phyloP scores from a whole-genome alignment of 2,797 vertebrate genomes.

The Eulemur coronatus region DNA sequence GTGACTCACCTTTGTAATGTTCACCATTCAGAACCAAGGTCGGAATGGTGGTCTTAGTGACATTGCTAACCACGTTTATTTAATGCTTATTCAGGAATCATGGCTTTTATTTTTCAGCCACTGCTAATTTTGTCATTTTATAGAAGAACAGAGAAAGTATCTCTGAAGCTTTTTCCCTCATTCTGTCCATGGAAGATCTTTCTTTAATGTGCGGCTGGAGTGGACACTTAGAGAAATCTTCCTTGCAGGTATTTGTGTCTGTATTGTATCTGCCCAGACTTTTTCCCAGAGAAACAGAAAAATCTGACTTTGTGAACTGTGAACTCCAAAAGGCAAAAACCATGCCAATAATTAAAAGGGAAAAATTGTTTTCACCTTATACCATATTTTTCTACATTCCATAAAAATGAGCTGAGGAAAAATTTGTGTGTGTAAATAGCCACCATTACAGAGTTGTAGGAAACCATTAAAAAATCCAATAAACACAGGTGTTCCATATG shows the following conservation, averaged over 20 bases:
- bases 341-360: background rate
- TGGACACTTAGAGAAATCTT: background rate
- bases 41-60: background rate
- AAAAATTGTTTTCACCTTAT: background rate
- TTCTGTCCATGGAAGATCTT: background rate
- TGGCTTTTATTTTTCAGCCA: background rate
- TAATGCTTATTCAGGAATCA: no score
- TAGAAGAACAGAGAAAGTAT: background rate
- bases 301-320: background rate
- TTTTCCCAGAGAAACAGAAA: background rate
- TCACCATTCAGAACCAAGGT: background rate
- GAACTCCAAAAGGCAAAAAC: background rate
- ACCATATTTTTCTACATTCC: background rate
- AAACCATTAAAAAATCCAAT: background rate
- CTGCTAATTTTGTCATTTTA: background rate
- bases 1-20: background rate
- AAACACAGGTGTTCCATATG: no score
- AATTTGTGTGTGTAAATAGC: no score
- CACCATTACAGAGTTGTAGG: background rate
- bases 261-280: background rate
- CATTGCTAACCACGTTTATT: background rate
- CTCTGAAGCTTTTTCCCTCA: fast-evolving
- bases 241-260: background rate
- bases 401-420: background rate
- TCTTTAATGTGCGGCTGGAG: background rate